Evolutionary conservation across 2,113 vertebrate genomes (phyloP).

Genomic region (Crotalus helleri): DNA sequence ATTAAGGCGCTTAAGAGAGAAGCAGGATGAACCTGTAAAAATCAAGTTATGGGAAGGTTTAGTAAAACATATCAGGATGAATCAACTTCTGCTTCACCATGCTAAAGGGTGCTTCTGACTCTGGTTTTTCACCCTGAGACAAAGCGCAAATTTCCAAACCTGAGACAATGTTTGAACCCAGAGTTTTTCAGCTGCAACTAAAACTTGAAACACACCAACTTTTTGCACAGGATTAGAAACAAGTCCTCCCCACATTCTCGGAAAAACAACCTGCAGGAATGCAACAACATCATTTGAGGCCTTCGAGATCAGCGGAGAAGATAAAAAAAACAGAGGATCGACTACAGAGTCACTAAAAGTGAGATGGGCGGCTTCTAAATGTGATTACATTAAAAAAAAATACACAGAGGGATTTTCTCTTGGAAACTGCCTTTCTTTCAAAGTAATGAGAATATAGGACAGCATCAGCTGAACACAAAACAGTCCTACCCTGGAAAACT

Average conservation of each 20-base stretch:
- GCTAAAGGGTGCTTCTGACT: neutral
- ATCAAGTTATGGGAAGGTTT: neutral
- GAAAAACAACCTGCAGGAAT: neutral
- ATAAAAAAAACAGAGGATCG: neutral
- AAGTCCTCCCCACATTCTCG: neutral
- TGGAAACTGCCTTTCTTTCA: neutral
- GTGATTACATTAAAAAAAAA: neutral
- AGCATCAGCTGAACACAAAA: neutral
- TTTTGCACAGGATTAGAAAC: neutral
- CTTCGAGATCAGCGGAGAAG: neutral
- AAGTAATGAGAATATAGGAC: neutral
- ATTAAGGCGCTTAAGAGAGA: neutral
- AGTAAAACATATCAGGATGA: neutral
- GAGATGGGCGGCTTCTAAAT: neutral
- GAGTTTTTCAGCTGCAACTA: too few relatives aligned
- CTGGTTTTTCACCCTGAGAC: neutral
- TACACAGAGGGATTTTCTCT: neutral
- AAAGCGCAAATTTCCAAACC: neutral
- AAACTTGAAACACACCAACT: neutral
- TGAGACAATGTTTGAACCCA: neutral
- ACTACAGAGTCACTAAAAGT: neutral
- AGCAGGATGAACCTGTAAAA: neutral
- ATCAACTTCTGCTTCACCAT: neutral
- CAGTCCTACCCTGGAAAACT: conserved; percentile 12
- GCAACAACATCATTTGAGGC: neutral